Evolutionary conservation across 1,140 invertebrate species (phyloP), one percentile per base, ranked within the genome.

Genomic region (Plutomurus gul): DNA sequence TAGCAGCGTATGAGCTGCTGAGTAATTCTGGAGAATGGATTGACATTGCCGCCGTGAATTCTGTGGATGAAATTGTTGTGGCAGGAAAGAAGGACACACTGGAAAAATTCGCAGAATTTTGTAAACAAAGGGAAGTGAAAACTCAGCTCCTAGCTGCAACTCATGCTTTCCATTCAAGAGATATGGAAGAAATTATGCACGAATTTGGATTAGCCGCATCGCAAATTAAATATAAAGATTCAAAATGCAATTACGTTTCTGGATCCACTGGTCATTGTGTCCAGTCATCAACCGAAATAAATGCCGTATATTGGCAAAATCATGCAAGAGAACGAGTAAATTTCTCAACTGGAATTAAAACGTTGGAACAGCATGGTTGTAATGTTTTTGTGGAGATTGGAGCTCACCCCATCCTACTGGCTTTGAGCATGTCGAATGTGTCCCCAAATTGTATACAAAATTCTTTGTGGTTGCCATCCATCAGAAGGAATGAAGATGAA

Each of bases 11-110:
- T 30, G 36, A 22, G 18, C 73, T 60, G 16, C n/a, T 30, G 13
- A 27, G 27, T n/a, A 16, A 65, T 33, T 0, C 56, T 7, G 56
- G 56, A 1, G 56, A 65, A 27, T 76, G 40, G 70, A 60, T 78
- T 36, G 77, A 78, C 20, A 56, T 78, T 6, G 77, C 77, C 13
- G 77, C 77, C 11, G 71, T 78, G 11, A 78, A 78, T 30, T 78
- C 77, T 4, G 30, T 36, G 6, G 77, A 74, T n/a, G 65, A 78
- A 73, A 33, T 78, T 25, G 77, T 78, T 7, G 77, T 78, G 13
- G 71, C 77, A 33, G 77, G 77, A 39, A 22, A 49, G 51, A 20
- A 22, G 6, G 40, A 56, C 1, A 39, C 70, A 20, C 25, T 78
- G 16, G 16, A 8, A 7, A 40, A 18, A 8, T 78, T 78, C 18